Evolutionary conservation across 2,797 vertebrate species (phyloP).

Genomic region (Limosa lapponica): DNA sequence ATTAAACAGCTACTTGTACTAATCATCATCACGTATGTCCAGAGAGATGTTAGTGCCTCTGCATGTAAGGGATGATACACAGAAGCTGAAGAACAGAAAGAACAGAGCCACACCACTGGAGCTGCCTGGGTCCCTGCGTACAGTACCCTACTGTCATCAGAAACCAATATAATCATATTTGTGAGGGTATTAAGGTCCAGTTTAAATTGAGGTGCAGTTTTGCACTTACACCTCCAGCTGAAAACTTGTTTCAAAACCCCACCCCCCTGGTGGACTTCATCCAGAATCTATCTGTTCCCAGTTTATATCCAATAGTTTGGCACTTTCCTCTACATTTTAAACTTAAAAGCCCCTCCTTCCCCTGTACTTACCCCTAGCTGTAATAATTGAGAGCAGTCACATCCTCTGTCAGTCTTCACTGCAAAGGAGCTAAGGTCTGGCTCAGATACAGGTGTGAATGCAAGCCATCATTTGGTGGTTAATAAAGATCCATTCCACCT

Average conservation of each 20-base stretch:
- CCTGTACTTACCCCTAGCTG: background rate
- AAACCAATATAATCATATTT: background rate
- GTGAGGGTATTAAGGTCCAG: background rate
- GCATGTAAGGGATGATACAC: background rate
- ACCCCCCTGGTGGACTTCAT: background rate
- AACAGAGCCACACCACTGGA: background rate
- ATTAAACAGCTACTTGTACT: background rate
- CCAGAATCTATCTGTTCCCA: background rate
- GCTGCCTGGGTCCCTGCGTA: background rate
- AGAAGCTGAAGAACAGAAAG: background rate
- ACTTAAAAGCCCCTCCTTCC: background rate
- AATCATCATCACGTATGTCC: background rate
- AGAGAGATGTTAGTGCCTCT: background rate
- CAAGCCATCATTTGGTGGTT: conserved; percentile 8
- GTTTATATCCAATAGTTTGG: background rate
- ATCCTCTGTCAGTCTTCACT: background rate
- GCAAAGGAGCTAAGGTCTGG: background rate
- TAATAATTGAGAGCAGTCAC: background rate
- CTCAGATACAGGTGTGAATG: background rate
- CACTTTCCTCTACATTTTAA: background rate
- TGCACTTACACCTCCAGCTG: background rate
- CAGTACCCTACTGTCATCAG: background rate
- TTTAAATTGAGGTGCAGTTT: background rate
- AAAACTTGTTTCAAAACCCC: background rate
- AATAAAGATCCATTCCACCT: conserved; percentile 61